Evolutionary conservation across 2,797 vertebrate genomes (phyloP).

Genomic region (Notolabrus celidotus): DNA sequence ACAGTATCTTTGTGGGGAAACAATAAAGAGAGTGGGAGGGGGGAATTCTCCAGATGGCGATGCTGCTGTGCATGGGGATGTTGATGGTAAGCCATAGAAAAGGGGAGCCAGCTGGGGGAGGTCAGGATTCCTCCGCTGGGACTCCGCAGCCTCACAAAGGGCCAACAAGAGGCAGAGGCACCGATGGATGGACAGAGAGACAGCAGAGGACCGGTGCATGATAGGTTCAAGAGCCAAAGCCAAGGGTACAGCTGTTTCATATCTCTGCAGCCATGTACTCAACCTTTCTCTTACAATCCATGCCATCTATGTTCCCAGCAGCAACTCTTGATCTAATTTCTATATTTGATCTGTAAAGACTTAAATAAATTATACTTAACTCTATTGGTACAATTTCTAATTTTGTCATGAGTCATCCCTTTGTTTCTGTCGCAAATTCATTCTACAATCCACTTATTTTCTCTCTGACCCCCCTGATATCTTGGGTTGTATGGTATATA

Average conservation of each 20-base stretch:
- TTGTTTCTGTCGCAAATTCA: constrained; percentile 9
- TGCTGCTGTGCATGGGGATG: constrained; percentile 62
- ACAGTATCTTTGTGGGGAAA: constrained; percentile 47
- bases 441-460: constrained; percentile 1
- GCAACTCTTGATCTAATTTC: neutral
- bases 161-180: constrained; percentile 27
- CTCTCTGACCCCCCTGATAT: neutral
- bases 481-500: too few relatives aligned
- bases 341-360: neutral
- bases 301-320: neutral
- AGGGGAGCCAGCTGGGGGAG: constrained; percentile 63
- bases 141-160: constrained; percentile 24
- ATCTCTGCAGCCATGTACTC: constrained; percentile 23
- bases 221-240: constrained; percentile 47
- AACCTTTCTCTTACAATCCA: constrained; percentile 2
- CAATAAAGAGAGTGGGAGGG: constrained; percentile 43
- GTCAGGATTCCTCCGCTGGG: constrained; percentile 56
- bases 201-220: constrained; percentile 25
- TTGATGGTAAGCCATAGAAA: constrained; percentile 56
- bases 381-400: constrained; percentile 16
- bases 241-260: constrained; percentile 41
- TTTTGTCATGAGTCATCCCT: constrained; percentile 6
- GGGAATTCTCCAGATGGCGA: constrained; percentile 67
- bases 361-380: neutral
- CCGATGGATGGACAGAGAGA: constrained; percentile 35